A percentile compares a stretch with the other conserved stretches of the same genome.
phyloP scores from a whole-genome alignment of 2,113 vertebrate species.

The Acrocephalus kingi region DNA sequence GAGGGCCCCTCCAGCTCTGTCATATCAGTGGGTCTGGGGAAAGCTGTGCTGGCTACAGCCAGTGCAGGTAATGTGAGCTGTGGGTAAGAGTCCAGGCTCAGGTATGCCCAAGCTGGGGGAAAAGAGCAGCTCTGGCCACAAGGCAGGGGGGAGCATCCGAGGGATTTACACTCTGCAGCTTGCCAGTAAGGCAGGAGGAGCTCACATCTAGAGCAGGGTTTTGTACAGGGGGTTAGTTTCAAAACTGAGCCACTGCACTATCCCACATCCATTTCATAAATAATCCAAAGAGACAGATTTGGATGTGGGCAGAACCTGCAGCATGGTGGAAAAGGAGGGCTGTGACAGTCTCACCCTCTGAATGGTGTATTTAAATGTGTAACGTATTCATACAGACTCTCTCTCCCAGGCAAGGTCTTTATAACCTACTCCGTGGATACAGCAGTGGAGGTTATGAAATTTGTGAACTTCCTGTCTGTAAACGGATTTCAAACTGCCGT shows the following conservation, averaged over 20 bases:
- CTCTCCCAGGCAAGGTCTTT: conserved; percentile 80
- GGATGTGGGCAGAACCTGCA: not conserved
- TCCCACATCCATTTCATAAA: not conserved
- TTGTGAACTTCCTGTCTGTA: conserved; percentile 78
- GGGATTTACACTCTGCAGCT: not conserved
- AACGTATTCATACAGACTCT: conserved; percentile 4
- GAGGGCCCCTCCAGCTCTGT: not conserved
- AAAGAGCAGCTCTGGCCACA: not conserved
- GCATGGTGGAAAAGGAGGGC: not conserved
- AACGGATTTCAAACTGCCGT: conserved; percentile 84
- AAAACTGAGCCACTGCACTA: not conserved
- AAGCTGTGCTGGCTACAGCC: not conserved
- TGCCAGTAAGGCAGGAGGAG: not conserved
- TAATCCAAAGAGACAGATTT: not conserved
- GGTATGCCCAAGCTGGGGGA: not conserved
- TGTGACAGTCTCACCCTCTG: not conserved
- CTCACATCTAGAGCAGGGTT: not conserved
- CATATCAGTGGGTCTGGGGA: not conserved
- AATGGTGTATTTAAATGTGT: not conserved
- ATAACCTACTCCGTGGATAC: conserved; percentile 83
- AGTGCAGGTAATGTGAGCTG: rapidly evolving
- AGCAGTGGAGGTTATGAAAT: conserved; percentile 77
- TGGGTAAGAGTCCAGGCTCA: not conserved
- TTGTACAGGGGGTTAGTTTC: not conserved
- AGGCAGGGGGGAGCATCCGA: not conserved